These are phyloP conservation scores for Thalpophila matura DNA, from an alignment of 2,888 invertebrate species.

Conservation along the genomic window DNA sequence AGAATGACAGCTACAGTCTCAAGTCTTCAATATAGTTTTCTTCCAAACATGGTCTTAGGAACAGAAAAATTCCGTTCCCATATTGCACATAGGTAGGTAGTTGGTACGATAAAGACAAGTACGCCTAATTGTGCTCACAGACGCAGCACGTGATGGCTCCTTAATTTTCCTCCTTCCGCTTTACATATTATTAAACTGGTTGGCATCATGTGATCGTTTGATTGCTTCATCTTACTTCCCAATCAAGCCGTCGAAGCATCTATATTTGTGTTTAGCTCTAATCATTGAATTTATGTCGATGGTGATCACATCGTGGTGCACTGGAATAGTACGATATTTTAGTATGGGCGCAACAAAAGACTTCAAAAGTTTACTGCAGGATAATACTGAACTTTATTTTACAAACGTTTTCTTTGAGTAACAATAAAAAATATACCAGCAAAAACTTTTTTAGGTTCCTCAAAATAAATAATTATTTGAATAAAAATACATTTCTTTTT, in stretches of 20 bases:
- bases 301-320: neutral
- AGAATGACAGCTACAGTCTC: no score
- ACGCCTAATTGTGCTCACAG: constrained; percentile 36
- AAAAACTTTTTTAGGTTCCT: no score
- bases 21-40: no score
- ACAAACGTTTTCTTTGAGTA: no score
- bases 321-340: neutral
- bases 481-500: no score
- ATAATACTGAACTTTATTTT: no score
- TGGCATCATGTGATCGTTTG: constrained; percentile 48
- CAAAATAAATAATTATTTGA: no score
- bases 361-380: neutral
- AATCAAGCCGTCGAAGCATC: constrained; percentile 35
- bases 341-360: neutral
- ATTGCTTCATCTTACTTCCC: constrained; percentile 40
- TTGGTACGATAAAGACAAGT: constrained; percentile 14
- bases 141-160: constrained; percentile 49
- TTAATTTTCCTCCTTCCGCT: constrained; percentile 51
- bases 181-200: constrained; percentile 54
- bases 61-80: neutral
- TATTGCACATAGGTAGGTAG: neutral
- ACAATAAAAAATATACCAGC: no score
- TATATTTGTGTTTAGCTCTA: constrained; percentile 1
- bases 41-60: no score
- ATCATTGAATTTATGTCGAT: constrained; percentile 14